Evolutionary conservation across 2,888 invertebrate species (phyloP).

Genomic region (Nomada fabriciana): DNA sequence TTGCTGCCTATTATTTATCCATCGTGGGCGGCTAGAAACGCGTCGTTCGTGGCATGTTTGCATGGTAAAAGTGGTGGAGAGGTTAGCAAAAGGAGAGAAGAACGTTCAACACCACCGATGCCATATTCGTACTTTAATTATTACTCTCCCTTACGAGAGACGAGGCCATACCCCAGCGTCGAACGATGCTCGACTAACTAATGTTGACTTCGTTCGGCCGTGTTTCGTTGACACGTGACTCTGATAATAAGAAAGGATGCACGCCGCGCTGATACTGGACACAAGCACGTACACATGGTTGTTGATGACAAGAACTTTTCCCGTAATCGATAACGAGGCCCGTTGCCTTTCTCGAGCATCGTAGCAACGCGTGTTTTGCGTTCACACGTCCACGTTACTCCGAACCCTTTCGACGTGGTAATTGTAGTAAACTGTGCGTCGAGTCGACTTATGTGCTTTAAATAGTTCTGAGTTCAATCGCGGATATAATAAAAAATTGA

Average conservation of each 20-base stretch:
- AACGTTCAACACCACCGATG: slow-evolving; percentile 39
- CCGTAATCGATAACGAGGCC: slow-evolving; percentile 58
- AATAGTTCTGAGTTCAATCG: not conserved
- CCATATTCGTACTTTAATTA: slow-evolving; percentile 62
- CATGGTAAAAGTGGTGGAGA: slow-evolving; percentile 33
- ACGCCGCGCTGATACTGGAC: slow-evolving; percentile 24
- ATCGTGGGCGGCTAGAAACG: slow-evolving; percentile 47
- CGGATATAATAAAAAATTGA: no score
- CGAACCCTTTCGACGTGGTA: slow-evolving; percentile 27
- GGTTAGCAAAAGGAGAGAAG: not conserved
- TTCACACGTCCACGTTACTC: slow-evolving; percentile 9
- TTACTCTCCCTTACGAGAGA: slow-evolving; percentile 42
- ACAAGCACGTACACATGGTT: not conserved
- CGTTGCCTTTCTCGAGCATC: slow-evolving; percentile 46
- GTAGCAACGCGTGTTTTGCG: slow-evolving; percentile 55
- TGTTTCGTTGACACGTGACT: slow-evolving; percentile 37
- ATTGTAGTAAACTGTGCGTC: slow-evolving; percentile 5
- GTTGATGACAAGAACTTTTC: slow-evolving; percentile 57
- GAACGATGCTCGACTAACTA: slow-evolving; percentile 47
- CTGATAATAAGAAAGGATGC: slow-evolving; percentile 33
- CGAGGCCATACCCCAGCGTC: slow-evolving; percentile 10
- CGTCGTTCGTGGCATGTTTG: slow-evolving; percentile 59
- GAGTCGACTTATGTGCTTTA: not conserved
- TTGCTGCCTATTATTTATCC: slow-evolving; percentile 72
- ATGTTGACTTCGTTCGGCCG: slow-evolving; percentile 13